These are phyloP conservation scores for Acholoe squamosa DNA, from an alignment of 2,888 invertebrate species.

Conservation along the genomic window DNA sequence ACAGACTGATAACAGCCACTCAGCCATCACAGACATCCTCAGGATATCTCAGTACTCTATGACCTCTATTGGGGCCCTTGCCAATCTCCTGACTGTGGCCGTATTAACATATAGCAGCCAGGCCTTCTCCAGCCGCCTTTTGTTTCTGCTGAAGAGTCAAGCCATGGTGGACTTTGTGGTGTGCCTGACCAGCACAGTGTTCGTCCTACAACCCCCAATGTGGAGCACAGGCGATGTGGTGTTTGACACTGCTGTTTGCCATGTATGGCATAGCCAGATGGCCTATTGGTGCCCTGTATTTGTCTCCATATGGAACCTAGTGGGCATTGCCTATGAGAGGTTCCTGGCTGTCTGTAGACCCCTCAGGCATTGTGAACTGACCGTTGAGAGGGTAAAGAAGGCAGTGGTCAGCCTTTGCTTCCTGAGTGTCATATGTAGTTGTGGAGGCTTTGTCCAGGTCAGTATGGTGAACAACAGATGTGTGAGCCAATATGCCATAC, in stretches of 20 bases:
- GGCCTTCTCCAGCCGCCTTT: not conserved
- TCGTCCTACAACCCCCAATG: not conserved
- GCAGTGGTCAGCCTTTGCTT: not conserved
- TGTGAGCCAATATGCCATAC: not conserved
- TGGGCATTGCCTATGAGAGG: slow-evolving; percentile 6
- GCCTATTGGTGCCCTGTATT: not conserved
- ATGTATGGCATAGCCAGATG: slow-evolving; percentile 11
- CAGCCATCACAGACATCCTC: not conserved
- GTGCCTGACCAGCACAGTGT: not conserved
- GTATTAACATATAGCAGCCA: not conserved
- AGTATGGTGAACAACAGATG: not conserved
- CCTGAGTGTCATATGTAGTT: not conserved
- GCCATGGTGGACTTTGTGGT: not conserved
- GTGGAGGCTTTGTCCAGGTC: not conserved
- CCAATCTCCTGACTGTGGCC: not conserved
- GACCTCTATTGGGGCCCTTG: not conserved
- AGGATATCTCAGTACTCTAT: not conserved
- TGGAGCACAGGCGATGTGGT: not conserved
- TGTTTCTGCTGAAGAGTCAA: not conserved
- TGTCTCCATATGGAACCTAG: slow-evolving; percentile 38
- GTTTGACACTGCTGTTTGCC: not conserved
- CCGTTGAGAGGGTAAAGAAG: not conserved
- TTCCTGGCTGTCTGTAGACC: not conserved
- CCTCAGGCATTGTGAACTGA: not conserved
- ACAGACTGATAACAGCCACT: too few species aligned